Base-by-base conservation (phyloP, 2,797 vertebrate genomes). In the Gadopsis bispinosus region DNA sequence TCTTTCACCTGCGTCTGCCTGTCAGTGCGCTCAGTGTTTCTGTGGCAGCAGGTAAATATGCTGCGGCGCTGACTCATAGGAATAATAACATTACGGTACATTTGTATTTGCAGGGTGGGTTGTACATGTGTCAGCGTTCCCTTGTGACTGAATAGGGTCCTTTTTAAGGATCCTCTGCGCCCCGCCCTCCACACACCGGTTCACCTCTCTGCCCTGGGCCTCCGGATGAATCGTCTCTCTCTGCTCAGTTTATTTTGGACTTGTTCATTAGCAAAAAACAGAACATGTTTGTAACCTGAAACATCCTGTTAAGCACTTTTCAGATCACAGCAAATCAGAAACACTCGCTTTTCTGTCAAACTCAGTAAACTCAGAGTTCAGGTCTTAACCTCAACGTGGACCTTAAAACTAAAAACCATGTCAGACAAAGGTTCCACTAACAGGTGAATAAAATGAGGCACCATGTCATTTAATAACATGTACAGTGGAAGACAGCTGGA, bases 51-150 rank as follows among this genome's bases (percentile, higher is more conserved):
- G 60, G 67, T 76, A 86, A 89, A 91, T 69, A 86, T 75, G 47
- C 76, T 45, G 79, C 51, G 66, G 73, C 47, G 4, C 79, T 92
- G 88, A 94, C 70, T 92, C 84, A 87, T 10, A 80, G 77, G 51
- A 89, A 91, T 90, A 91, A 89, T 83, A 87, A 75, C 73, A 88
- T 86, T 64, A 89, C 64, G 65, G 70, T 77, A 45, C 63, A 83
- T 83, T 88, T 92, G 59, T 93, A 85, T 94, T 94, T 95, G 80
- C 79, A 70, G 90, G 92, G 81, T 67, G 87, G 84, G 82, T 47
- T 68, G n/a, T 13, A n/a, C 45, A 66, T 83, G 81, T 29, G 59
- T 87, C 79, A 81, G 75, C 7, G 3, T 69, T 80, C 50, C 65
- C 67, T 48, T 60, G 14, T 64, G 50, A 66, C 75, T 91, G 85